Evolutionary conservation across 2,888 invertebrate species (phyloP).

Genomic region (Mesodorylaimus sp.): DNA sequence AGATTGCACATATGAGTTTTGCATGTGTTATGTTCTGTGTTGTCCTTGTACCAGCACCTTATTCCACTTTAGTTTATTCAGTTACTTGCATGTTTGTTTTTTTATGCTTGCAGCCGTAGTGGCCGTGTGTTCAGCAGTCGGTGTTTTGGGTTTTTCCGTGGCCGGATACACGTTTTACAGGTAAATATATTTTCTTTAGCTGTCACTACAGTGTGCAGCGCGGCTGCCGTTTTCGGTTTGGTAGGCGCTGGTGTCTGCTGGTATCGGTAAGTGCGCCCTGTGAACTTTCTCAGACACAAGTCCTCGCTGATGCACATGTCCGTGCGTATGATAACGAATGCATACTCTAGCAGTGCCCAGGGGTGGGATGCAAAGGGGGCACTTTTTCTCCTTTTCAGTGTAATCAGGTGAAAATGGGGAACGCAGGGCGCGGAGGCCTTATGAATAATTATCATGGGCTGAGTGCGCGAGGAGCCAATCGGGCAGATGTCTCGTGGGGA

Average conservation of each 20-base stretch:
- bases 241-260: slow-evolving; percentile 2
- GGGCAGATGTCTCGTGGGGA: no score
- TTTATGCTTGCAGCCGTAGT: not conserved
- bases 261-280: not conserved
- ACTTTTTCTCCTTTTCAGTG: not conserved
- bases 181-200: not conserved
- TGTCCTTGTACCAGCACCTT: no score
- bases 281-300: not conserved
- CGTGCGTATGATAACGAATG: no score
- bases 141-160: not conserved
- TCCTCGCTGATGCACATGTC: not conserved
- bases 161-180: slow-evolving; percentile 1
- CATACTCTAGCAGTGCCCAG: not conserved
- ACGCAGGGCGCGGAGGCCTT: no score
- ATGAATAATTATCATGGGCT: not conserved
- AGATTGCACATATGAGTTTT: no score
- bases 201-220: slow-evolving; percentile 4
- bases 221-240: slow-evolving; percentile 1
- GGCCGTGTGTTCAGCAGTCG: not conserved
- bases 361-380: not conserved
- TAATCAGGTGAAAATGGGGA: not conserved
- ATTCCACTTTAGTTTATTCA: no score
- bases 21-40: no score
- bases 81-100: no score
- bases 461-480: no score